A percentile compares a stretch with the other conserved stretches of the same genome.
phyloP scores from a whole-genome alignment of 2,888 invertebrate species.

The Nudaria mundana region DNA sequence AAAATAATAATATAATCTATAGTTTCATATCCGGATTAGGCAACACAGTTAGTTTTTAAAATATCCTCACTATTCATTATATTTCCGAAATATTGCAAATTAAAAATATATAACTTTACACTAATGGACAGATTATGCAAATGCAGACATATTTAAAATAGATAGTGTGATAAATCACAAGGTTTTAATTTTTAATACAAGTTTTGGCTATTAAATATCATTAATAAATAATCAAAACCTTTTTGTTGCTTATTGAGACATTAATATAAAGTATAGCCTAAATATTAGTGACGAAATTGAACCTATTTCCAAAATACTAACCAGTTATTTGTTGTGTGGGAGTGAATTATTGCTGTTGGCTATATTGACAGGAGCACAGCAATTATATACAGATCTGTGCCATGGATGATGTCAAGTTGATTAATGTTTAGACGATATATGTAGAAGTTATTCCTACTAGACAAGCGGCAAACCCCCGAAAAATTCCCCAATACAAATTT shows the following conservation, averaged over 20 bases:
- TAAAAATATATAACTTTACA: conserved; percentile 30
- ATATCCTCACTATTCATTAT: conserved; percentile 26
- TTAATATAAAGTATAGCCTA: conserved; percentile 39
- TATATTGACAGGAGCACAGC: conserved; percentile 8
- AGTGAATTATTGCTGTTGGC: conserved; percentile 30
- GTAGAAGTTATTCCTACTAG: no score
- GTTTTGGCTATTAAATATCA: conserved; percentile 45
- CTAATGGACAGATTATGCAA: conserved; percentile 47
- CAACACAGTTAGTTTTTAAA: conserved; percentile 7
- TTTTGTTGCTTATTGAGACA: conserved; percentile 43
- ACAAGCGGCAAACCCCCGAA: no score
- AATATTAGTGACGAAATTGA: conserved; percentile 43
- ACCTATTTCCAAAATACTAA: conserved; percentile 42
- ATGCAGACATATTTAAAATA: conserved; percentile 37
- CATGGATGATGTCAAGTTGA: no score
- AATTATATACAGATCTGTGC: conserved; percentile 2
- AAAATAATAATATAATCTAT: no score
- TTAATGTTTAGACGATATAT: no score
- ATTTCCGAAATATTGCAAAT: conserved; percentile 31
- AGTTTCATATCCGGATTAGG: background rate
- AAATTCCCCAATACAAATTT: no score
- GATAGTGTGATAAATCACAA: conserved; percentile 43
- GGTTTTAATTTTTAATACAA: conserved; percentile 49
- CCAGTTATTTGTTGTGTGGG: conserved; percentile 47
- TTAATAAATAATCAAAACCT: conserved; percentile 44